A percentile compares a stretch with the other conserved stretches of the same genome.
Evolutionary conservation across 2,797 vertebrate species (phyloP).

Genomic region (Phyllotis vaccarum): DNA sequence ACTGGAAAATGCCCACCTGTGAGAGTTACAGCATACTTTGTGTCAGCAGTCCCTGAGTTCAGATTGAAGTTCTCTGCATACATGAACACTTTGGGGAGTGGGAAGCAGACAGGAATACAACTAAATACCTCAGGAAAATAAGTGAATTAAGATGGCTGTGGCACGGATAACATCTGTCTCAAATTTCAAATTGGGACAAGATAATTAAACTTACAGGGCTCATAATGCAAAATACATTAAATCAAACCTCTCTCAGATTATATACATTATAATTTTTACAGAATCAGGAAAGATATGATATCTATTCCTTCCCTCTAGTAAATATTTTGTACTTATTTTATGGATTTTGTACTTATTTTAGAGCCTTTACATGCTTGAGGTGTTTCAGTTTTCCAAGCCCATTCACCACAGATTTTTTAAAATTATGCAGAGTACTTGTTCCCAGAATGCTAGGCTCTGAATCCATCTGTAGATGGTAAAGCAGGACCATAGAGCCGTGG

Average conservation of each 20-base stretch:
- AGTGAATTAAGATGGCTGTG: background rate
- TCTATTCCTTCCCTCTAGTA: background rate
- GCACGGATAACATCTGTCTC: fast-evolving
- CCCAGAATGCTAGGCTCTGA: background rate
- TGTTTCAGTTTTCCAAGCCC: background rate
- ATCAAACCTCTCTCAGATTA: background rate
- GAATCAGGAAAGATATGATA: background rate
- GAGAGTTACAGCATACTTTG: background rate
- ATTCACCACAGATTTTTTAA: background rate
- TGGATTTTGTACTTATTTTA: background rate
- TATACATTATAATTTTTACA: background rate
- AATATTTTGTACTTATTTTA: background rate
- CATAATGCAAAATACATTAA: conserved; percentile 6
- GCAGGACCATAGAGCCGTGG: background rate
- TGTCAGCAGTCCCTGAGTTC: background rate
- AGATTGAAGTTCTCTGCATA: background rate
- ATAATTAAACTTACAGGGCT: background rate
- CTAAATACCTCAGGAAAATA: background rate
- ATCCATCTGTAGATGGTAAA: background rate
- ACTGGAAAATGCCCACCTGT: background rate
- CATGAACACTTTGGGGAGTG: background rate
- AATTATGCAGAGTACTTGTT: background rate
- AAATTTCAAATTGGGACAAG: background rate
- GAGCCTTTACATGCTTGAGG: background rate
- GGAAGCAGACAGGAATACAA: background rate